Conservation (phyloP, 2,797 vertebrate genomes). For the Dallia pectoralis region DNA sequence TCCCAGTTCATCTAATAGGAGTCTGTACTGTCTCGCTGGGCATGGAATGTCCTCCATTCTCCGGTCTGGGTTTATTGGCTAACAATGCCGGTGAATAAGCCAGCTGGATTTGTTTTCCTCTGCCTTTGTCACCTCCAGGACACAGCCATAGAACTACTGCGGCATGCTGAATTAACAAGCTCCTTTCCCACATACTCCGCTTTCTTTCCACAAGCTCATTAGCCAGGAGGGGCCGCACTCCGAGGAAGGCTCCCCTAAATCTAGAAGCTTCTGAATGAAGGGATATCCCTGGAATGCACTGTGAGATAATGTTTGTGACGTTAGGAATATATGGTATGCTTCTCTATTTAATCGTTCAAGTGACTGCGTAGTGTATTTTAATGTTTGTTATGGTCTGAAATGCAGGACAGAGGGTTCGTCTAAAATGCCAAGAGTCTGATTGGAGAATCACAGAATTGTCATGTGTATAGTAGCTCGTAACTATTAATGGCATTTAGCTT, state of each 20-base stretch:
- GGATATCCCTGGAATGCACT: constrained; percentile 4
- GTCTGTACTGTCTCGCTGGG: constrained; percentile 13
- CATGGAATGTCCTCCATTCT: constrained; percentile 29
- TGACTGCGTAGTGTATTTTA: not conserved
- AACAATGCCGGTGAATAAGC: constrained; percentile 39
- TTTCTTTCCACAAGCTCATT: constrained; percentile 33
- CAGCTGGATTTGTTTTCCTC: constrained; percentile 41
- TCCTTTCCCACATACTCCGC: constrained; percentile 56
- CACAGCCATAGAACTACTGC: constrained; percentile 39
- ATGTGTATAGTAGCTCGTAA: not conserved
- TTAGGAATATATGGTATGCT: not conserved
- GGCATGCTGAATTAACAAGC: constrained; percentile 57
- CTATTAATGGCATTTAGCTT: not conserved
- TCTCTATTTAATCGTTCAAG: not conserved
- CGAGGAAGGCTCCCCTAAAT: not conserved
- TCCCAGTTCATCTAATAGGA: constrained; percentile 7
- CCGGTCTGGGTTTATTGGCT: constrained; percentile 37
- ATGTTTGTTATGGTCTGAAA: not conserved
- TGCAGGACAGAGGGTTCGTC: not conserved
- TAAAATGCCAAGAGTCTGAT: not conserved
- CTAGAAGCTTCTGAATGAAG: not conserved
- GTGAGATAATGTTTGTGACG: not conserved
- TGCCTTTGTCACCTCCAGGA: constrained; percentile 45
- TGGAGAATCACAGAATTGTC: not conserved
- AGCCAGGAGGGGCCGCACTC: not conserved